phyloP scores from a whole-genome alignment of 2,113 vertebrate genomes.

The Sebastes fasciatus region DNA sequence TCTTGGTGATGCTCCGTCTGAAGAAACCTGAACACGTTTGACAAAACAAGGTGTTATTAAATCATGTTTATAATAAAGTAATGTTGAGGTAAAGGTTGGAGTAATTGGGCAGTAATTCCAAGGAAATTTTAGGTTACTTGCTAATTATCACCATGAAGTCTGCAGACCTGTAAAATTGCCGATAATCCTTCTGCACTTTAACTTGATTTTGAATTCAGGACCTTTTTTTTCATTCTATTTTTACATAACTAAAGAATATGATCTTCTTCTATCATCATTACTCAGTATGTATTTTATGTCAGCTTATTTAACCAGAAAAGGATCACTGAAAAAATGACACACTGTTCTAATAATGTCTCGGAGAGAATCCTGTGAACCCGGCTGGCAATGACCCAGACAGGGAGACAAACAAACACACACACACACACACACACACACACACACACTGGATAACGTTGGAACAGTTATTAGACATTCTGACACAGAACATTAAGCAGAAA shows the following conservation, averaged over 20 bases:
- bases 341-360: slow-evolving; percentile 42
- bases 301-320: not conserved
- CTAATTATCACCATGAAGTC: too few relatives aligned
- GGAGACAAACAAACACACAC: not conserved
- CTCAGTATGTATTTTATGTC: not conserved
- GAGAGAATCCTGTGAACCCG: slow-evolving; percentile 31
- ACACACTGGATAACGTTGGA: slow-evolving; percentile 46
- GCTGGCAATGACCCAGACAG: slow-evolving; percentile 30
- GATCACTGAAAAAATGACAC: not conserved
- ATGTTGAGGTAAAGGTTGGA: too few relatives aligned
- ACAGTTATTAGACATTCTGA: slow-evolving; percentile 80
- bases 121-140: too few relatives aligned
- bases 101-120: too few relatives aligned
- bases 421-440: slow-evolving; percentile 27
- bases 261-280: not conserved
- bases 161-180: too few relatives aligned
- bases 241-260: not conserved
- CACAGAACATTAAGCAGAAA: slow-evolving; percentile 75
- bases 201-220: not conserved
- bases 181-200: too few relatives aligned
- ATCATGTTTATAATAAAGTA: too few relatives aligned
- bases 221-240: not conserved
- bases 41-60: not conserved
- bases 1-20: slow-evolving; percentile 98
- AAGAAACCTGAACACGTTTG: slow-evolving; percentile 90